Evolutionary conservation across 2,797 vertebrate genomes (phyloP), one percentile per base, ranked within the genome.

Genomic region (Rhyacichthys aspro): DNA sequence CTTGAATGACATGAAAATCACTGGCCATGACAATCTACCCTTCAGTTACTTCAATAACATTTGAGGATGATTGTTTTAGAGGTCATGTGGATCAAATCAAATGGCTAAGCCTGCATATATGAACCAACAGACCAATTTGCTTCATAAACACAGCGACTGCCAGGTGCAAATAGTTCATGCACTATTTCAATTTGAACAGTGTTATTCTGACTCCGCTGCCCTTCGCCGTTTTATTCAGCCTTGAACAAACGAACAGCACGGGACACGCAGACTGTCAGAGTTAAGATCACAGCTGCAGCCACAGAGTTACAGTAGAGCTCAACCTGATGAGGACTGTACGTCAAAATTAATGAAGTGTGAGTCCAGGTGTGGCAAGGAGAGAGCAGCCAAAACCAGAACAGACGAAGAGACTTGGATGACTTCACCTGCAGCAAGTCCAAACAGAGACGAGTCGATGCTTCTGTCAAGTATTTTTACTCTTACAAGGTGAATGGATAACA

Each of bases 271-370:
- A 66, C 57, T 70, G 73, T 66, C 70, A 71, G 69, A 14, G 39
- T 41, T 12, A 47, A 14, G n/a, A 48, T 14, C n/a, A 16, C 46
- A 47, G 28, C 50, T 57, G 5, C 41, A 78, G 54, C 57, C 23
- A 2, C 23, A 28, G 23, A 28, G 33, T 59, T 57, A 55, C 60
- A 59, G 55, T 66, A 43, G 44, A 59, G 12, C 8, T 53, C 1
- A 78, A 60, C 68, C 57, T 53, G 77, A 84, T 72, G 76, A 78
- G 55, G 41, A 45, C 45, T 36, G 59, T 63, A 69, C 79, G 79
- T 74, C 58, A 55, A 63, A 63, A 72, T 57, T 72, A 78, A 74
- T 64, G 63, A 34, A 36, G 8, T 0, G 1, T 16, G 50, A 53
- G 64, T n/a, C 57, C 54, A 63, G 71, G 74, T 72, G 74, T 69